These are phyloP conservation scores for Deladenus siricidicola DNA, from an alignment of 2,888 invertebrate genomes.

Conservation along the genomic window DNA sequence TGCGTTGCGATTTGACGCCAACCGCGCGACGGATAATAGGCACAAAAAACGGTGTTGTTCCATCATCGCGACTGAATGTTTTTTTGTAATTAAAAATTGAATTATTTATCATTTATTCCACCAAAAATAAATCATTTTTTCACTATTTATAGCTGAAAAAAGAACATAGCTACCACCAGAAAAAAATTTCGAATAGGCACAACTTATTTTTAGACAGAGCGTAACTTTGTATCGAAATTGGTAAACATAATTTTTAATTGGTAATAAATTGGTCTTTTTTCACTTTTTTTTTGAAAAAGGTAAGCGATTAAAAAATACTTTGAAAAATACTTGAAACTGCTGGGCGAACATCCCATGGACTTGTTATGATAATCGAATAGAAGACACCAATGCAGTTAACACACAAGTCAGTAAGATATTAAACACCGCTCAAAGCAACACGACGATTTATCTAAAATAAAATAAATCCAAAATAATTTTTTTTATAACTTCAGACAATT, in stretches of 20 bases:
- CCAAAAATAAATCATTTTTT: background rate
- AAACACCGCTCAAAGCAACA: too few species aligned
- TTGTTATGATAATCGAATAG: too few species aligned
- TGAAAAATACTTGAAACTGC: constrained; percentile 18
- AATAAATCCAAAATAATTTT: too few species aligned
- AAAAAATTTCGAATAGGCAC: background rate
- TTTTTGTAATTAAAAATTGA: too few species aligned
- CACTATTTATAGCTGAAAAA: background rate
- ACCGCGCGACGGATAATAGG: background rate
- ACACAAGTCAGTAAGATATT: too few species aligned
- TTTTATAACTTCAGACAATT: too few species aligned
- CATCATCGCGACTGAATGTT: background rate
- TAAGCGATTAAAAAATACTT: background rate
- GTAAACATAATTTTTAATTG: background rate
- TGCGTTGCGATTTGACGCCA: background rate
- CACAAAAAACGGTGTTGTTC: constrained; percentile 2
- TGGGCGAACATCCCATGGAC: constrained; percentile 29
- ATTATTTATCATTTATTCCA: too few species aligned
- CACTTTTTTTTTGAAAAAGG: too few species aligned
- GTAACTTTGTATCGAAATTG: background rate
- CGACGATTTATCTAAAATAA: too few species aligned
- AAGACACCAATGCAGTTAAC: too few species aligned
- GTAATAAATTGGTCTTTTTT: too few species aligned
- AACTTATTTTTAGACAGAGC: background rate
- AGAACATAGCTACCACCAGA: background rate